Evolutionary conservation across 2,888 invertebrate genomes (phyloP).

Genomic region (Amblyjoppa fuscipennis): DNA sequence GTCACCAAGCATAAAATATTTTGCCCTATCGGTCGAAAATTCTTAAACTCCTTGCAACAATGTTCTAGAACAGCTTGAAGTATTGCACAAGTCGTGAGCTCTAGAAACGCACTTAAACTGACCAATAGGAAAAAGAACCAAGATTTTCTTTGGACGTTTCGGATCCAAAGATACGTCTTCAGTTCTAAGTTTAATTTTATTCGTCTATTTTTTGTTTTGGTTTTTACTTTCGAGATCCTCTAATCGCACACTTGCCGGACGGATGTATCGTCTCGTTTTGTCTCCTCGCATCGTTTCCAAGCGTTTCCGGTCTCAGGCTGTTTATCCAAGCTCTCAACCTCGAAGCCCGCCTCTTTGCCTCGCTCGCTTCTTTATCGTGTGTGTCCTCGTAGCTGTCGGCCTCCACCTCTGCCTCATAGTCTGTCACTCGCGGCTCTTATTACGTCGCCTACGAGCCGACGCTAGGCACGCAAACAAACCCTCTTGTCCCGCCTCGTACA

Average conservation of each 20-base stretch:
- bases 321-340: conserved; percentile 1
- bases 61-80: no score
- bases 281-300: conserved; percentile 23
- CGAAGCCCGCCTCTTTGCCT: background rate
- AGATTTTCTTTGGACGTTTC: background rate
- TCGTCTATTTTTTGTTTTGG: background rate
- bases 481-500: conserved; percentile 29
- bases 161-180: no score
- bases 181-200: background rate
- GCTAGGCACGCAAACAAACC: conserved; percentile 28
- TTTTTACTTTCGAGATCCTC: background rate
- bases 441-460: conserved; percentile 15
- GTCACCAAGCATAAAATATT: no score
- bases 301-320: conserved; percentile 15
- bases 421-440: conserved; percentile 22
- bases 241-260: background rate
- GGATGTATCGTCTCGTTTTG: conserved; percentile 38
- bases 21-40: conserved; percentile 18
- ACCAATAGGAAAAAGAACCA: background rate
- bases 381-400: background rate
- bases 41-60: background rate
- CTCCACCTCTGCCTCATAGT: background rate
- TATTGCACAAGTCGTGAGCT: no score
- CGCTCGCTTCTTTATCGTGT: background rate
- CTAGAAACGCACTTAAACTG: no score